A percentile compares a stretch with the other conserved stretches of the same genome.
Conservation (phyloP, 1,140 invertebrate genomes). For the Sipha flava region DNA sequence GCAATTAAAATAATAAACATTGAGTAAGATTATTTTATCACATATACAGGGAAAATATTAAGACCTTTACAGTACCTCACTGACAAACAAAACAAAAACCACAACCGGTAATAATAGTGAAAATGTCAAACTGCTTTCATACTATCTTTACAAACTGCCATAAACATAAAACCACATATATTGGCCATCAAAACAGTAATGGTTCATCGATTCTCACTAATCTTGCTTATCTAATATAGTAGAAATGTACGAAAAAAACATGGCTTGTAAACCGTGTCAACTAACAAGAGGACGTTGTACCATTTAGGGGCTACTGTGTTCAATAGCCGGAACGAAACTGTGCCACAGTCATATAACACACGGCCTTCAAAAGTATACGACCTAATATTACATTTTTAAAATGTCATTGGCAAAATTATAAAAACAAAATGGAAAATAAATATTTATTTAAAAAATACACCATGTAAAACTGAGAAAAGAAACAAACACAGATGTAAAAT, state of each 20-base stretch:
- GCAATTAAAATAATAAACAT: too few species aligned
- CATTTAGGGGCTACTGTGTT: neutral
- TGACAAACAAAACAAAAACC: too few species aligned
- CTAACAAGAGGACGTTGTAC: neutral
- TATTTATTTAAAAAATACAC: neutral
- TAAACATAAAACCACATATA: neutral
- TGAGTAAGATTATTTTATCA: too few species aligned
- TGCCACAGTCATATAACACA: neutral
- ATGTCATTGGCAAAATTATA: neutral
- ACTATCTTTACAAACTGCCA: neutral
- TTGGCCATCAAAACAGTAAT: neutral
- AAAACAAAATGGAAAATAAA: neutral
- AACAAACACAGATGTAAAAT: neutral
- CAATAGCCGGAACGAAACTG: neutral
- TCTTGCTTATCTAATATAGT: neutral
- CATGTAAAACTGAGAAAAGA: neutral
- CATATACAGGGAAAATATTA: too few species aligned
- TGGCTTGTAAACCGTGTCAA: neutral
- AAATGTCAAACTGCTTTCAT: neutral
- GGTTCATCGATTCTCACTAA: neutral
- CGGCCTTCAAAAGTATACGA: neutral
- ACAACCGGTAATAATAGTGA: too few species aligned
- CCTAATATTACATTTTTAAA: neutral
- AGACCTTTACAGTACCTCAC: too few species aligned
- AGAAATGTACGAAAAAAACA: neutral